Percentiles rank a stretch among this genome's conserved stretches.
Conservation (phyloP, 2,113 vertebrate genomes). For the Lampris megalopsis region DNA sequence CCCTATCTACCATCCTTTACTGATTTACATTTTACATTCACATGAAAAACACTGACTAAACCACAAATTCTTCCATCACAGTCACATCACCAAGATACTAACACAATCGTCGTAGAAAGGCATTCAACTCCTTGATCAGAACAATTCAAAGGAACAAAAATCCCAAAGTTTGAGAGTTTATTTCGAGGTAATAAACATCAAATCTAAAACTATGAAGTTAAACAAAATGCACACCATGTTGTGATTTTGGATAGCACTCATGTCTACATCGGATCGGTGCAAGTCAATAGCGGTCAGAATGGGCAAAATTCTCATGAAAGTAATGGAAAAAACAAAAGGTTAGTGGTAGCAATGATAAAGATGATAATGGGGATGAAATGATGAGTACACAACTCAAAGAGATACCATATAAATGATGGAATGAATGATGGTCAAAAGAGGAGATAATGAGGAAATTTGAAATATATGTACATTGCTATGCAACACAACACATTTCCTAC, state of each 20-base stretch:
- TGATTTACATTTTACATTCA: neutral
- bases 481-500: neutral
- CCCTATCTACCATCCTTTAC: conserved; percentile 4
- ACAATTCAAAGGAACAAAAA: neutral
- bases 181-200: no score
- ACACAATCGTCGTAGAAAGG: neutral
- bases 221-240: neutral
- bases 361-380: neutral
- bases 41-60: neutral
- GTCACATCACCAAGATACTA: neutral
- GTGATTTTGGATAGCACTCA: neutral
- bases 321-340: neutral
- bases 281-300: neutral
- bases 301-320: neutral
- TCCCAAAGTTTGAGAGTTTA: no score
- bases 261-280: neutral
- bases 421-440: conserved; percentile 12
- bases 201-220: neutral
- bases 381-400: neutral
- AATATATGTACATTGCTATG: neutral
- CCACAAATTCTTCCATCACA: neutral
- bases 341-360: neutral
- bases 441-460: conserved; percentile 12
- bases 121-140: neutral
- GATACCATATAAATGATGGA: neutral